Conservation (phyloP, 2,888 invertebrate genomes). For the Scotopteryx bipunctaria region DNA sequence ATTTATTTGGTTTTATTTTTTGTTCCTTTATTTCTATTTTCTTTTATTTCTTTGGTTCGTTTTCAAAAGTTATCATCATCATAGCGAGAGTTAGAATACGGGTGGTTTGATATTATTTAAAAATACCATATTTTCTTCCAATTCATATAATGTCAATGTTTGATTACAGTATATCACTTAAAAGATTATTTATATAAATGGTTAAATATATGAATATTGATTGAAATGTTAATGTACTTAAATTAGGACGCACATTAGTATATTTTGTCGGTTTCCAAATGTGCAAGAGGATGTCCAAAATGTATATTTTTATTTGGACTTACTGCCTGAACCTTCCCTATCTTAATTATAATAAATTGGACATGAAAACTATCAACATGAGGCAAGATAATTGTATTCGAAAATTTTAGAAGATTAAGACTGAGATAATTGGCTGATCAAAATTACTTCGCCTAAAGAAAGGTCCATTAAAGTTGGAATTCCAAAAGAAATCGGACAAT, state of each 20-base stretch:
- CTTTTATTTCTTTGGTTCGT: slow-evolving; percentile 27
- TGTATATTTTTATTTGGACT: slow-evolving; percentile 15
- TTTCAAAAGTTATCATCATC: slow-evolving; percentile 48
- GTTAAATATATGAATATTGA: slow-evolving; percentile 31
- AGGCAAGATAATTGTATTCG: slow-evolving; percentile 50
- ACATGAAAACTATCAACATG: slow-evolving; percentile 50
- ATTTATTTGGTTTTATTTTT: slow-evolving; percentile 75
- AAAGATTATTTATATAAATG: slow-evolving; percentile 9
- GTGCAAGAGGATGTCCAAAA: slow-evolving; percentile 40
- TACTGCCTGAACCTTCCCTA: slow-evolving; percentile 10
- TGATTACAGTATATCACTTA: slow-evolving; percentile 4
- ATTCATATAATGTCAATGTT: too few relatives aligned
- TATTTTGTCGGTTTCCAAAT: slow-evolving; percentile 39
- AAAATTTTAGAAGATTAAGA: slow-evolving; percentile 79
- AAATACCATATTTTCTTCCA: slow-evolving; percentile 20
- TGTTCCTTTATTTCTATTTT: slow-evolving; percentile 47
- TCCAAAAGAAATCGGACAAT: slow-evolving; percentile 17
- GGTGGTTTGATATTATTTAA: slow-evolving; percentile 67
- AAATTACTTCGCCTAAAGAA: slow-evolving; percentile 48
- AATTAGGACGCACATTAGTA: slow-evolving; percentile 52
- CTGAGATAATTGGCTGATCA: slow-evolving; percentile 75
- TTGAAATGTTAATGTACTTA: slow-evolving; percentile 39
- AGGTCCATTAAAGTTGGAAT: slow-evolving; percentile 29
- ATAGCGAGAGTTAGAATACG: slow-evolving; percentile 77
- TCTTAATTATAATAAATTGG: slow-evolving; percentile 42